These are phyloP conservation scores for Xenopus tropicalis DNA, from an alignment of 2,113 vertebrate genomes.

Conservation along the genomic window UCB_Xtro_10.0 CM004449.2:107206501-107207000, in stretches of 20 bases:
- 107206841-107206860: too few relatives aligned
- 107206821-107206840: conserved; percentile 37
- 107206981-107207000: background rate
- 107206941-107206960: background rate
- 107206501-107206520: background rate
- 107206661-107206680: too few relatives aligned
- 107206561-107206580: background rate
- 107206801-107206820: conserved; percentile 41
- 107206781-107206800: conserved; percentile 37
- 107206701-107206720: background rate
- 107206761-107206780: background rate
- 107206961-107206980: too few relatives aligned
- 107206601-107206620: too few relatives aligned
- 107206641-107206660: too few relatives aligned
- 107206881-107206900: background rate
- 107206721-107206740: background rate
- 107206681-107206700: background rate
- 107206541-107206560: background rate
- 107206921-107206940: background rate
- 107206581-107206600: background rate
- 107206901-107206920: background rate
- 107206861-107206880: background rate
- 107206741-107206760: background rate
- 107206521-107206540: background rate
- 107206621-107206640: too few relatives aligned